Evolutionary conservation across 2,113 vertebrate genomes (phyloP), one percentile per base, ranked within the genome.

Genomic region (Scalopus aquaticus): DNA sequence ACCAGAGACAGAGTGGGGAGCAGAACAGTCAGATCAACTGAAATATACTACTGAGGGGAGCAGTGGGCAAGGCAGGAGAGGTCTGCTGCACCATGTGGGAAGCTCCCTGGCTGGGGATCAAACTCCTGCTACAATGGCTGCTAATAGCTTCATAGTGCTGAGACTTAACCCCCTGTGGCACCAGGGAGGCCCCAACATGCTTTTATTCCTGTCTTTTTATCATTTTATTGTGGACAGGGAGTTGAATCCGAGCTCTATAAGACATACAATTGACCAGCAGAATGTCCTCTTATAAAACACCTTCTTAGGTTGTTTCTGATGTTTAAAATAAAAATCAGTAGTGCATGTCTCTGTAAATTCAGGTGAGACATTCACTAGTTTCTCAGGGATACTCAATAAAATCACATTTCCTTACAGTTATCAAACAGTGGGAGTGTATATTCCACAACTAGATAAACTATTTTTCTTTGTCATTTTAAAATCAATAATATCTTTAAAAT

Each of bases 401-500:
- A 93, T 80, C 2, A 15, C 22, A 44, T 89, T 91, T 90, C 56
- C 83, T 93, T 90, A 78, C 8, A 74, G 72, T 93, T 81, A 74
- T 92, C 89, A 96, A 95, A 77, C 6, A 87, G 46, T 67, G 28
- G 37, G 60, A 83, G 74, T 91, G 74, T 70, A 69, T 51, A 86
- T 54, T 90, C 86, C 10, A 2, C 81, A 93, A 96, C 94, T 96
- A 89, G 87, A 88, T 78, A 89, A 95, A 94, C 65, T 74, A 91
- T 73, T 35, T 69, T 70, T 78, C 62, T 76, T 84, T 89, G 89
- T 88, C 89, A 81, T 93, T 94, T 95, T 64, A 94, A 95, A 96
- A 94, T 94, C 80, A 80, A 90, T 96, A 95, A 73, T 30, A 90
- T 56, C 60, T 89, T 97, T 90, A 86, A 94, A 94, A 78, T 93